A percentile compares a stretch with the other conserved stretches of the same genome.
phyloP scores from a whole-genome alignment of 2,888 invertebrate genomes.

The Apeira syringaria region DNA sequence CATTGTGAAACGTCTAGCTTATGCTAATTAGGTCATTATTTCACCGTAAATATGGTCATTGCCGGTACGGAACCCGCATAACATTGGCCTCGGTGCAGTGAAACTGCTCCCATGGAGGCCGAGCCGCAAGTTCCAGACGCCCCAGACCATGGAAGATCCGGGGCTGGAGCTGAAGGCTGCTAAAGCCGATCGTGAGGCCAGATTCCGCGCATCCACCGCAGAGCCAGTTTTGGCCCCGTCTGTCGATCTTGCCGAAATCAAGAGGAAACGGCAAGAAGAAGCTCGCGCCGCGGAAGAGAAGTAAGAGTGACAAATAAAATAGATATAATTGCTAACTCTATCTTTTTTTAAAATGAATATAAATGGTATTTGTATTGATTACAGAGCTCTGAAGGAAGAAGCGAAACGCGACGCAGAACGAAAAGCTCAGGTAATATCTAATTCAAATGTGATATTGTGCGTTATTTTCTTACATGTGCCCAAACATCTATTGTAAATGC shows the following conservation, averaged over 20 bases:
- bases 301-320: conserved; percentile 69
- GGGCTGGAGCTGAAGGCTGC: conserved; percentile 84
- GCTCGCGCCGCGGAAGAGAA: conserved; percentile 85
- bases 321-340: no score
- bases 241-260: conserved; percentile 79
- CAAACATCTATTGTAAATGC: no score
- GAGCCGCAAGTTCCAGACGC: conserved; percentile 87
- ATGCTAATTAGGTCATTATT: conserved; percentile 40
- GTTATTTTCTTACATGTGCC: no score
- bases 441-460: neutral
- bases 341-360: no score
- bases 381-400: conserved; percentile 78
- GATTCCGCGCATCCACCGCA: conserved; percentile 81
- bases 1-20: conserved; percentile 32
- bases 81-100: conserved; percentile 77
- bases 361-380: conserved; percentile 41
- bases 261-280: conserved; percentile 85
- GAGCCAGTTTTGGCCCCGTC: conserved; percentile 73
- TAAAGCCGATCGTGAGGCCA: conserved; percentile 85
- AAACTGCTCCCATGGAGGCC: conserved; percentile 87
- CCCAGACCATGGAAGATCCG: conserved; percentile 83
- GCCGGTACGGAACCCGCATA: conserved; percentile 45
- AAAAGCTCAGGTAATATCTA: conserved; percentile 64
- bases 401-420: conserved; percentile 77
- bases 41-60: conserved; percentile 58